Percentiles rank a stretch among this genome's conserved stretches.
phyloP scores from a whole-genome alignment of 2,888 invertebrate species.

The Celastrina argiolus region DNA sequence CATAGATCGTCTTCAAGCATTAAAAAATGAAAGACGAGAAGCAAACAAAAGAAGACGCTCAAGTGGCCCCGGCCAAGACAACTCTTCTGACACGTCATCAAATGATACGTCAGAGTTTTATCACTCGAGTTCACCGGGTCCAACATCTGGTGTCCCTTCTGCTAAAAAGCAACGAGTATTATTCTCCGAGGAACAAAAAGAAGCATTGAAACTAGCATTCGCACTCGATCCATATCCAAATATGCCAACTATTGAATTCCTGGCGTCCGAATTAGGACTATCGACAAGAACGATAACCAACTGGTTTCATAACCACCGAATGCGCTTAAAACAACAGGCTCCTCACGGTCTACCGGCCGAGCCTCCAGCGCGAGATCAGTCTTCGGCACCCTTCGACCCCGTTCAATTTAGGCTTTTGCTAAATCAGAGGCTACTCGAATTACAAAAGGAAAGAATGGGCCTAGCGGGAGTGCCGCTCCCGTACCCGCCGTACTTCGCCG shows the following conservation, averaged over 20 bases:
- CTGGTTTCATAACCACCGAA: constrained; percentile 99
- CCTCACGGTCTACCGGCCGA: constrained; percentile 87
- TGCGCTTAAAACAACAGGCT: constrained; percentile 95
- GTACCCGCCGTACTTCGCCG: constrained; percentile 87
- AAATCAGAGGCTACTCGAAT: constrained; percentile 91
- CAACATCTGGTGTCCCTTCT: constrained; percentile 85
- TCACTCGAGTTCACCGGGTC: constrained; percentile 89
- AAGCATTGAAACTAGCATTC: constrained; percentile 95
- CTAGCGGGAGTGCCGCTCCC: constrained; percentile 86
- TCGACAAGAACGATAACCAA: constrained; percentile 98
- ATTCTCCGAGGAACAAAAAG: constrained; percentile 99
- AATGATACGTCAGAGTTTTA: constrained; percentile 94
- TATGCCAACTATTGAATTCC: constrained; percentile 95
- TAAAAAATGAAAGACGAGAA: constrained; percentile 93
- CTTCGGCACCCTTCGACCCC: constrained; percentile 90
- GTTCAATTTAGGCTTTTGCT: constrained; percentile 93
- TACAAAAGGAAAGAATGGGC: constrained; percentile 91
- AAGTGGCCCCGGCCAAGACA: constrained; percentile 89
- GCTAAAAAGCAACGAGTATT: constrained; percentile 96
- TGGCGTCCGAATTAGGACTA: constrained; percentile 93
- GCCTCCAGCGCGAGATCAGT: constrained; percentile 85
- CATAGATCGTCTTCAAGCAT: constrained; percentile 92
- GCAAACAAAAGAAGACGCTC: constrained; percentile 93
- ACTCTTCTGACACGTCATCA: constrained; percentile 91
- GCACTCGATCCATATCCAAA: constrained; percentile 98